phyloP scores from a whole-genome alignment of 2,888 invertebrate genomes.

The Drosophila niveifrons region DNA sequence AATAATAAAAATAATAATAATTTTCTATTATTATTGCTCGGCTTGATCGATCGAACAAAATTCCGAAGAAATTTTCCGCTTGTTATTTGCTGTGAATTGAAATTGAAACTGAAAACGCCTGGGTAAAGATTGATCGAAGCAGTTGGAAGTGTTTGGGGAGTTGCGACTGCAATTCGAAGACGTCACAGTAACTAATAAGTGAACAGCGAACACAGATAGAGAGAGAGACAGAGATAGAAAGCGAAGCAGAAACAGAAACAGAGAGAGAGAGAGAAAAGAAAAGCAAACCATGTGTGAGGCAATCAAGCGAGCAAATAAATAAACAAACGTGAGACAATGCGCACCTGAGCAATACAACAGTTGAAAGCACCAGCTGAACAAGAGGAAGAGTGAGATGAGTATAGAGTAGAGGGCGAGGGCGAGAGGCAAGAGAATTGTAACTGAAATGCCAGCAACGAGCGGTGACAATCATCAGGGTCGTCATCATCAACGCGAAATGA shows the following conservation, averaged over 20 bases:
- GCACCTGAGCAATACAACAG: slow-evolving; percentile 60
- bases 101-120: slow-evolving; percentile 2
- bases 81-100: background rate
- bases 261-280: slow-evolving; percentile 12
- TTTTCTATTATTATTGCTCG: too few species aligned
- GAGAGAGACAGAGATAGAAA: background rate
- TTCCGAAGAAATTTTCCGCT: slow-evolving; percentile 1
- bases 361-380: slow-evolving; percentile 12
- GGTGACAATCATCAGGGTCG: slow-evolving; percentile 51
- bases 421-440: slow-evolving; percentile 17
- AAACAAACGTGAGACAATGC: slow-evolving; percentile 81
- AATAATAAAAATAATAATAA: too few species aligned
- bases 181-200: slow-evolving; percentile 29
- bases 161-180: slow-evolving; percentile 57
- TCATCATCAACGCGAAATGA: slow-evolving; percentile 37
- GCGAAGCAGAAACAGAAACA: background rate
- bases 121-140: slow-evolving; percentile 2
- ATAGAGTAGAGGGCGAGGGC: background rate
- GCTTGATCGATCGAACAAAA: background rate
- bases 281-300: slow-evolving; percentile 52
- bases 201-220: slow-evolving; percentile 5
- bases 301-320: slow-evolving; percentile 75
- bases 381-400: background rate
- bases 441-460: slow-evolving; percentile 43
- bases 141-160: background rate